Conservation (phyloP, 2,113 vertebrate genomes). For the Anseranas semipalmata region DNA sequence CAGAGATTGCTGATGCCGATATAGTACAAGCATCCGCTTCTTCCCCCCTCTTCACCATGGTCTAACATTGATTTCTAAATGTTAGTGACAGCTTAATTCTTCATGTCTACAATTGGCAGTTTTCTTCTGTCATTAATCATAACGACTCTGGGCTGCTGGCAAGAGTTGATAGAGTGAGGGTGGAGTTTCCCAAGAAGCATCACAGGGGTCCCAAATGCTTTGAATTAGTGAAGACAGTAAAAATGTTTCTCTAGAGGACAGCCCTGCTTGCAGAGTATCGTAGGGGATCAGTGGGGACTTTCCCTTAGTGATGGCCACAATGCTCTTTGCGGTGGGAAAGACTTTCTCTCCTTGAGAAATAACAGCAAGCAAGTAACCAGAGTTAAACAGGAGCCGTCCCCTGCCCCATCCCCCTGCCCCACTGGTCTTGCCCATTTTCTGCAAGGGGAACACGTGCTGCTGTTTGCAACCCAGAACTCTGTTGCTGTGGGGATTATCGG, state of each 20-base stretch:
- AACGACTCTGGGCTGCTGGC: background rate
- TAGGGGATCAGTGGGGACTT: background rate
- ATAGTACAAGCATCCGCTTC: accelerated
- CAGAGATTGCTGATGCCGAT: background rate
- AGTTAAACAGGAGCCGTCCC: background rate
- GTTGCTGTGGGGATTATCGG: conserved; percentile 62
- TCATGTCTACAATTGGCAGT: background rate
- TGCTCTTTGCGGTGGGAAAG: background rate
- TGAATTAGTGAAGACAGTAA: background rate
- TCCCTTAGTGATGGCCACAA: accelerated
- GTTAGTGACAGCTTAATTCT: conserved; percentile 34
- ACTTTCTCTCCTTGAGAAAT: background rate
- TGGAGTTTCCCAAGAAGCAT: conserved; percentile 10
- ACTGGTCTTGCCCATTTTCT: background rate
- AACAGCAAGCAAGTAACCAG: background rate
- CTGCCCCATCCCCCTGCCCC: background rate
- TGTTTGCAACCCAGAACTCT: conserved; percentile 17
- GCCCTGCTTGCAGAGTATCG: background rate
- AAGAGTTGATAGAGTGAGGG: conserved; percentile 11
- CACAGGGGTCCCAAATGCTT: background rate
- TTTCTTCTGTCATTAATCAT: conserved; percentile 5
- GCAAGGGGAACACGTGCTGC: background rate
- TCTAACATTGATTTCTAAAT: background rate
- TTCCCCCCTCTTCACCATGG: background rate
- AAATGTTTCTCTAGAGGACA: background rate